phyloP scores from a whole-genome alignment of 2,888 invertebrate genomes.

The Allacma fusca region DNA sequence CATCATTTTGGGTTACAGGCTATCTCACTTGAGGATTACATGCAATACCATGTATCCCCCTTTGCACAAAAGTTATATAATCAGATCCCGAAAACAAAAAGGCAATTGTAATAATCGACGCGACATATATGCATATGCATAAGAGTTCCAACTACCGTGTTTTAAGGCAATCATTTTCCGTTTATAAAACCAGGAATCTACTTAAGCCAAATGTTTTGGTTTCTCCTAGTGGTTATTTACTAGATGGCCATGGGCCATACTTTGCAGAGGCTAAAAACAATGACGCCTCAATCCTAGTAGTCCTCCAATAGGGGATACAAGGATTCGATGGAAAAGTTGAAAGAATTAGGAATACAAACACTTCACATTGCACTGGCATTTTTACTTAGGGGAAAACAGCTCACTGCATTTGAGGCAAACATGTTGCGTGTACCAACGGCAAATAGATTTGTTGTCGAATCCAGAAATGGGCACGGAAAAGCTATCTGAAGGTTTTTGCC shows the following conservation, averaged over 20 bases:
- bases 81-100: conserved; percentile 1
- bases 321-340: conserved; percentile 14
- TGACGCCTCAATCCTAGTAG: neutral
- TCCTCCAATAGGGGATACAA: conserved; percentile 27
- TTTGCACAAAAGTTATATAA: conserved; percentile 14
- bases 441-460: conserved; percentile 35
- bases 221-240: neutral
- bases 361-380: conserved; percentile 4
- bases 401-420: conserved; percentile 25
- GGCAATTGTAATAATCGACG: neutral
- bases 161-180: conserved; percentile 1
- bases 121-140: neutral
- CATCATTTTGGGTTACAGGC: neutral
- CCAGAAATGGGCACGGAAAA: conserved; percentile 34
- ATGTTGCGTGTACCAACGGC: neutral
- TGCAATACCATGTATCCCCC: neutral
- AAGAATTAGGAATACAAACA: neutral
- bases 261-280: conserved; percentile 17
- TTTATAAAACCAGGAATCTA: conserved; percentile 6
- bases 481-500: conserved; percentile 12
- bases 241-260: conserved; percentile 18
- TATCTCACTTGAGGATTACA: neutral
- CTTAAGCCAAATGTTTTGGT: conserved; percentile 19
- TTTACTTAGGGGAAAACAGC: conserved; percentile 19
- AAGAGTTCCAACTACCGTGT: neutral